A percentile compares a stretch with the other conserved stretches of the same genome.
phyloP scores from a whole-genome alignment of 2,113 vertebrate species.

The Hypanus sabinus region DNA sequence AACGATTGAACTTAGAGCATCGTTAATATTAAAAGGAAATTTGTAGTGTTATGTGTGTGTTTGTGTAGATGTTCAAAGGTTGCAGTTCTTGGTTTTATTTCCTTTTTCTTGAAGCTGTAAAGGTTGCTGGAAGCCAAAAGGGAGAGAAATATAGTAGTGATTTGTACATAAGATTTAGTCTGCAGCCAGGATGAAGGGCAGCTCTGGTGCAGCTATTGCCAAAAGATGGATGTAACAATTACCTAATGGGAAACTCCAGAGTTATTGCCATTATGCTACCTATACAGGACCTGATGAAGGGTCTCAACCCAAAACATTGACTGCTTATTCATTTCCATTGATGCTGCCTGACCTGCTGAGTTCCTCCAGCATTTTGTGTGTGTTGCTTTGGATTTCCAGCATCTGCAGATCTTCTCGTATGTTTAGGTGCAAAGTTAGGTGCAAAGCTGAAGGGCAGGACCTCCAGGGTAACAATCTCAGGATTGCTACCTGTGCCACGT shows the following conservation, averaged over 20 bases:
- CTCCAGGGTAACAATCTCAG: too few species aligned
- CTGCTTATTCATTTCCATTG: too few species aligned
- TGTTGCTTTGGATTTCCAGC: too few species aligned
- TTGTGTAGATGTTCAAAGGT: neutral
- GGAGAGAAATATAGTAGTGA: neutral
- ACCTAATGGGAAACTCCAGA: neutral
- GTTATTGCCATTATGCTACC: neutral
- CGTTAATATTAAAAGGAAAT: neutral
- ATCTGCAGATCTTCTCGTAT: too few species aligned
- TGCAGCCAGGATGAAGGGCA: neutral
- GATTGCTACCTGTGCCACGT: too few species aligned
- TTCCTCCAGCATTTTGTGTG: too few species aligned
- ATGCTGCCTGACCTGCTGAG: too few species aligned
- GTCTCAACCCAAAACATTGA: too few species aligned
- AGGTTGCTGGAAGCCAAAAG: neutral
- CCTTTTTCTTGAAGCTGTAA: neutral
- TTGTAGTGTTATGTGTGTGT: neutral
- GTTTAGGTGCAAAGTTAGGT: too few species aligned
- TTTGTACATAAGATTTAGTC: neutral
- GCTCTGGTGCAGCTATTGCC: neutral
- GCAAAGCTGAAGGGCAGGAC: too few species aligned
- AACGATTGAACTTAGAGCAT: neutral
- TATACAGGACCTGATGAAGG: too few species aligned
- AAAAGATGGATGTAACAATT: neutral
- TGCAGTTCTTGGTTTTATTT: slow-evolving; percentile 11